These are phyloP conservation scores for Falco rusticolus DNA, from an alignment of 2,797 vertebrate genomes.

Conservation along the genomic window DNA sequence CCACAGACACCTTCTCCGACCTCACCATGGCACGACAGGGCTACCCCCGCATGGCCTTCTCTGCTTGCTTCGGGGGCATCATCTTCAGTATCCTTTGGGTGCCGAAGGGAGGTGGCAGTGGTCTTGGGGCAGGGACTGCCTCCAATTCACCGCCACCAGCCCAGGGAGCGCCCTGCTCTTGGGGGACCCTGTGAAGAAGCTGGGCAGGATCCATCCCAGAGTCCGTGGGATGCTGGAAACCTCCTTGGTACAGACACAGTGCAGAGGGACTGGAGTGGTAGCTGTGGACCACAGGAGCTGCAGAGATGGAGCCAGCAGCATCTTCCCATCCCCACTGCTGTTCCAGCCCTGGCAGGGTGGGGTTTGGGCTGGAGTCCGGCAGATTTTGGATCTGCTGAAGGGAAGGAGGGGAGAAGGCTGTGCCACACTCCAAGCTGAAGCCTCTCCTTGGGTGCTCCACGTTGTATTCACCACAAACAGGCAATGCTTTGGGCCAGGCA, in stretches of 20 bases:
- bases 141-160: not conserved
- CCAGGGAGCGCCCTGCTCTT: not conserved
- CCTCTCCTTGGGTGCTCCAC: not conserved
- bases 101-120: not conserved
- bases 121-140: not conserved
- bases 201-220: not conserved
- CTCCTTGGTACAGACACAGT: rapidly evolving
- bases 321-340: not conserved
- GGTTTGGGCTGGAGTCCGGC: not conserved
- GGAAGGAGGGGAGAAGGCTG: not conserved
- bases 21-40: slow-evolving; percentile 94
- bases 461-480: not conserved
- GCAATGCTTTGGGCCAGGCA: not conserved
- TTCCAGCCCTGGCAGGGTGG: rapidly evolving
- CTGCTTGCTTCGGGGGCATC: slow-evolving; percentile 96
- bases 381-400: not conserved
- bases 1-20: slow-evolving; percentile 91
- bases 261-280: rapidly evolving
- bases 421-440: not conserved
- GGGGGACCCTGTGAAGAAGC: not conserved
- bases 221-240: rapidly evolving
- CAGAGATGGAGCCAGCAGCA: not conserved
- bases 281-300: not conserved
- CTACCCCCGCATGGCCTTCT: slow-evolving; percentile 96
- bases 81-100: slow-evolving; percentile 96